A percentile compares a stretch with the other conserved stretches of the same genome.
Evolutionary conservation across 2,797 vertebrate species (phyloP).

Genomic region (Salarias fasciatus): DNA sequence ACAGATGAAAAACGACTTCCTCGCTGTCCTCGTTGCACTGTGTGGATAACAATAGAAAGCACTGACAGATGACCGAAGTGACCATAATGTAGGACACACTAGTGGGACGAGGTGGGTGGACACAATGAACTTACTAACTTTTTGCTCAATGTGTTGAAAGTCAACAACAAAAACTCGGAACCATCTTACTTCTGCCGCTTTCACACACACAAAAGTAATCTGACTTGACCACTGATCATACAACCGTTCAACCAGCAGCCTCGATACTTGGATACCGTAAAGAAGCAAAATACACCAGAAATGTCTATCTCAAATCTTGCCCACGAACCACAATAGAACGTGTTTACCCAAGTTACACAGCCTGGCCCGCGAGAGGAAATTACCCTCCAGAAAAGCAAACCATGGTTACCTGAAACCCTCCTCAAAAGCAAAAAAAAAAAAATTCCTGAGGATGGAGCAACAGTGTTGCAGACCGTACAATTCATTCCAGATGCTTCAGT

Average conservation of each 20-base stretch:
- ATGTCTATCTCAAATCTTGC: constrained; percentile 23
- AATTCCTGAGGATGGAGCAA: constrained; percentile 65
- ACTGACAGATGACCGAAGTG: constrained; percentile 63
- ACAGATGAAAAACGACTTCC: constrained; percentile 8
- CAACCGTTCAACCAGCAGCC: background rate
- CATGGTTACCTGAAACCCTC: constrained; percentile 74
- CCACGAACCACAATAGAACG: constrained; percentile 56
- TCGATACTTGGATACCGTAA: background rate
- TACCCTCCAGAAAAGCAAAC: constrained; percentile 54
- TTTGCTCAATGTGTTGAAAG: too few species aligned
- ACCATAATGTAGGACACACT: constrained; percentile 34
- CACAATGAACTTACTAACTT: background rate
- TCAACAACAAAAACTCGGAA: too few species aligned
- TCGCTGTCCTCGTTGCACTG: background rate
- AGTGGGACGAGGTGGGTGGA: constrained; percentile 9
- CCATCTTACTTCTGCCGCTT: too few species aligned
- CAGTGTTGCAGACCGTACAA: constrained; percentile 57
- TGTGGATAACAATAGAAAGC: constrained; percentile 36
- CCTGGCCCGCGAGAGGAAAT: constrained; percentile 65
- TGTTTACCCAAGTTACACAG: constrained; percentile 55
- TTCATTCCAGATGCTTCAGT: constrained; percentile 77
- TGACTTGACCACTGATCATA: too few species aligned
- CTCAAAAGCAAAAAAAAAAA: constrained; percentile 29
- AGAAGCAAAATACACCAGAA: constrained; percentile 20
- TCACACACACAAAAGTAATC: too few species aligned